A percentile compares a stretch with the other conserved stretches of the same genome.
phyloP scores from a whole-genome alignment of 2,113 vertebrate species.

The Morone chrysops region DNA sequence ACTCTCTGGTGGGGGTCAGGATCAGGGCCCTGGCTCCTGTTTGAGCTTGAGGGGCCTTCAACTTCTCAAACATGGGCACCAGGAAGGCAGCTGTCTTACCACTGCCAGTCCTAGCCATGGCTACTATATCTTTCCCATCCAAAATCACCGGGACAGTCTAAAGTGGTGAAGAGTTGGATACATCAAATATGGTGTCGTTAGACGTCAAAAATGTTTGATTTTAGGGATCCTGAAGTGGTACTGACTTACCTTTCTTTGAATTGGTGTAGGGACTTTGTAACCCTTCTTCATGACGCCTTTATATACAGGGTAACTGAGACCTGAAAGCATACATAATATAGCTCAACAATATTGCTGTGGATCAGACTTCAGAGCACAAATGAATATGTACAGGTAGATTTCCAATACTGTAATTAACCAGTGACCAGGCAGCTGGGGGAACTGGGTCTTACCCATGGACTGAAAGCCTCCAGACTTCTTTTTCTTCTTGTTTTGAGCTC shows the following conservation, averaged over 20 bases:
- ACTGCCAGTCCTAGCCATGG: conserved; percentile 96
- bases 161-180: neutral
- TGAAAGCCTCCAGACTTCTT: conserved; percentile 99
- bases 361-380: neutral
- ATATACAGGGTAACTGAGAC: conserved; percentile 93
- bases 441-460: conserved; percentile 91
- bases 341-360: neutral
- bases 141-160: conserved; percentile 93
- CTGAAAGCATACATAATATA: conserved; percentile 72
- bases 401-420: neutral
- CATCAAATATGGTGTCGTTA: neutral
- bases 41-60: conserved; percentile 90
- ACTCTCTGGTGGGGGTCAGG: conserved; percentile 94
- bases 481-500: conserved; percentile 97
- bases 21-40: conserved; percentile 91
- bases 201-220: neutral
- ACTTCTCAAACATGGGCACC: conserved; percentile 95
- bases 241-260: conserved; percentile 92
- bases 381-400: neutral
- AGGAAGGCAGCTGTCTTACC: conserved; percentile 98
- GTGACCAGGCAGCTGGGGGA: neutral
- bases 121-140: conserved; percentile 94
- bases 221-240: neutral
- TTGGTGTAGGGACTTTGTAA: conserved; percentile 97
- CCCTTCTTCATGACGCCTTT: conserved; percentile 98